phyloP scores from a whole-genome alignment of 2,888 invertebrate species.

The Agrochola lychnidis region DNA sequence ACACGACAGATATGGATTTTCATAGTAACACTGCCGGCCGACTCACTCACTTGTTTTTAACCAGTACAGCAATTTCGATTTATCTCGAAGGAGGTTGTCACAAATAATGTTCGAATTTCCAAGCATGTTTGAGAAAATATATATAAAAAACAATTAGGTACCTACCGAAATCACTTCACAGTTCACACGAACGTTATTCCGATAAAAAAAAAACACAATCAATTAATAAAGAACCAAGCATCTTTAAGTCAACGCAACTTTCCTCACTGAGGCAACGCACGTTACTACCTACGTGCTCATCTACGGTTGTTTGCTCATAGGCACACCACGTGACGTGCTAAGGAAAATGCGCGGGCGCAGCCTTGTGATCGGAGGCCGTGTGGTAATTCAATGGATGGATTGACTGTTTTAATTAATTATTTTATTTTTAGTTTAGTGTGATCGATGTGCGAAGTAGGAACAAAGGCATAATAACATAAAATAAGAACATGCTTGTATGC shows the following conservation, averaged over 20 bases:
- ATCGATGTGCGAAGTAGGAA: too few relatives aligned
- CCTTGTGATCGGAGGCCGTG: slow-evolving; percentile 42
- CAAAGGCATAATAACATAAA: too few relatives aligned
- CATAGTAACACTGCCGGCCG: too few relatives aligned
- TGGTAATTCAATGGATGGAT: slow-evolving; percentile 40
- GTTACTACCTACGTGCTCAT: slow-evolving; percentile 40
- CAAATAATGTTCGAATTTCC: too few relatives aligned
- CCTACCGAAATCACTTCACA: not conserved
- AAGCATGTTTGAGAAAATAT: too few relatives aligned
- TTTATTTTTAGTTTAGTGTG: not conserved
- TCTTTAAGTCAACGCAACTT: not conserved
- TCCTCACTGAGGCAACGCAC: slow-evolving; percentile 50
- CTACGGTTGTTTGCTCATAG: slow-evolving; percentile 29
- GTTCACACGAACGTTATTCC: not conserved
- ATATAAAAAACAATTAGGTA: too few relatives aligned
- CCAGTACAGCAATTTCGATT: too few relatives aligned
- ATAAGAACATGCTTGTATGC: too few relatives aligned
- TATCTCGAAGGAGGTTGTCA: too few relatives aligned
- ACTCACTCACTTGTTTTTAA: too few relatives aligned
- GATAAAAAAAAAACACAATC: not conserved
- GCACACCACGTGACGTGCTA: slow-evolving; percentile 31
- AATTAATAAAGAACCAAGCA: not conserved
- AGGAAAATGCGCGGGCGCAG: slow-evolving; percentile 51
- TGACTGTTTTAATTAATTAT: slow-evolving; percentile 12
- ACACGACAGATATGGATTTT: too few relatives aligned